phyloP scores from a whole-genome alignment of 2,888 invertebrate species.

The Thymelicus sylvestris region DNA sequence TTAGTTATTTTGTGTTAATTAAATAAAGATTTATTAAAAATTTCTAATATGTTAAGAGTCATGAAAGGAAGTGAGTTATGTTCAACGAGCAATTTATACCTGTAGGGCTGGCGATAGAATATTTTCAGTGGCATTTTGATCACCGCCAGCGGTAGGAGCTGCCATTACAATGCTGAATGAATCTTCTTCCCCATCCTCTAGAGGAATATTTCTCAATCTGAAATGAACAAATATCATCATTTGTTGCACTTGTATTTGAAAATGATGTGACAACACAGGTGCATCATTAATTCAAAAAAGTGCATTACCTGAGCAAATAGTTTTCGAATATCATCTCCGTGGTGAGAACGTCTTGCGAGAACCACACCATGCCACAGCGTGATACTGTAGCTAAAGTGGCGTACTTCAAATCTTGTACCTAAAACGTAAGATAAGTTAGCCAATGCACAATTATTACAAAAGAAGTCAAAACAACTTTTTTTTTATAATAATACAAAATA shows the following conservation, averaged over 20 bases:
- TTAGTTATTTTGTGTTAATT: too few relatives aligned
- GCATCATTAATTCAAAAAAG: too few relatives aligned
- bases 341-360: constrained; percentile 99
- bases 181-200: constrained; percentile 96
- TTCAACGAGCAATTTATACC: constrained; percentile 63
- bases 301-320: constrained; percentile 88
- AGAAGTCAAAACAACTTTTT: too few relatives aligned
- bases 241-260: neutral
- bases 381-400: constrained; percentile 99
- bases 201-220: constrained; percentile 92
- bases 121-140: constrained; percentile 88
- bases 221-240: constrained; percentile 12
- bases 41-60: too few relatives aligned
- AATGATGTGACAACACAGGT: neutral
- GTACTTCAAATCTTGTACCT: constrained; percentile 97
- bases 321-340: constrained; percentile 99
- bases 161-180: constrained; percentile 85
- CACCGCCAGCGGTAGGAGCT: constrained; percentile 82
- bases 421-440: constrained; percentile 28
- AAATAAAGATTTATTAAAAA: too few relatives aligned
- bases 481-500: too few relatives aligned
- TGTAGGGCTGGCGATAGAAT: constrained; percentile 92
- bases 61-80: too few relatives aligned
- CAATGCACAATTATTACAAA: too few relatives aligned
- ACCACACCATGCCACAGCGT: constrained; percentile 99